Evolutionary conservation across 2,888 invertebrate species (phyloP), one percentile per base, ranked within the genome.

Genomic region (Phyto melanocephala): DNA sequence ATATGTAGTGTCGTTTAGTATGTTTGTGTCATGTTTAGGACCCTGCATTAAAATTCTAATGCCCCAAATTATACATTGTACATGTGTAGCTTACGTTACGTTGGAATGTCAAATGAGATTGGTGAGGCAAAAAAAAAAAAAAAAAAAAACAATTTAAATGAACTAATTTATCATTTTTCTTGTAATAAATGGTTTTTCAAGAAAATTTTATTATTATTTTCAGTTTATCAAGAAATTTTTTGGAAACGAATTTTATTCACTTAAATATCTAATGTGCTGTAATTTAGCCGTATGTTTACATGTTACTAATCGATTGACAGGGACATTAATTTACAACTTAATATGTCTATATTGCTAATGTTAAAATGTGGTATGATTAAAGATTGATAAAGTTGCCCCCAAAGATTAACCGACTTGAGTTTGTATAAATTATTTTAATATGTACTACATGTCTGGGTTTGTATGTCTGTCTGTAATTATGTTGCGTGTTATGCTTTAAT

Each of bases 321-420:
- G 28, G 24, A 54, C 17, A 54, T 4, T 5, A 28, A 15, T 54
- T 54, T 28, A 52, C 10, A 15, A 15, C 6, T 28, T 54, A 28
- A n/a, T 28, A 15, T 54, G 28, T n/a, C 15, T 2, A 28, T 28
- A n/a, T 54, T 28, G 1, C 50, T 22, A 13, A 22, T 24, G 50
- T 22, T 4, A 5, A 22, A 22, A 6, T 50, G 0, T 50, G 1
- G 24, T 22, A 68, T 40, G 40, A 54, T 40, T 68, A 40, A 40
- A 15, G 54, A n/a, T 11, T 2, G 20, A 62, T 52, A 52, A 33
- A 72, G 62, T 62, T 52, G 52, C 13, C 62, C 50, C 50, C 42
- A 33, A 72, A 52, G 13, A 62, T 28, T 52, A n/a, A 4, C 15
- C 11, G n/a, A n/a, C n/a, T n/a, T n/a, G n/a, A n/a, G n/a, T n/a